Evolutionary conservation across 2,888 invertebrate species (phyloP).

Genomic region (Drosophila niveifrons): DNA sequence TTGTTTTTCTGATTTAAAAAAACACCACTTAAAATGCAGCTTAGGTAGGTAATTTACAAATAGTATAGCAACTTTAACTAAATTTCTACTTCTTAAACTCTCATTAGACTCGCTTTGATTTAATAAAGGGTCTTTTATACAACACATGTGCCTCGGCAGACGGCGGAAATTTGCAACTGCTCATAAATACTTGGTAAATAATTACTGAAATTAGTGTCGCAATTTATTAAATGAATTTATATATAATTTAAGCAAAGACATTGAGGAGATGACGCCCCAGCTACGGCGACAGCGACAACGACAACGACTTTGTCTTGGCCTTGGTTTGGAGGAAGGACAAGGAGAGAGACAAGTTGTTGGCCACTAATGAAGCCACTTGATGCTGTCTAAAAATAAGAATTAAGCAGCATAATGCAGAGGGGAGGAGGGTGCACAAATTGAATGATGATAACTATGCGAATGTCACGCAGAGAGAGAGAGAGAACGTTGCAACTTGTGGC

Average conservation of each 20-base stretch:
- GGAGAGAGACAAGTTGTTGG: constrained; percentile 13
- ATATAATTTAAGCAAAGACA: constrained; percentile 40
- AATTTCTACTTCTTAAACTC: too few relatives aligned
- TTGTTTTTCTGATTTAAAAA: too few relatives aligned
- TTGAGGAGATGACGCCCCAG: neutral
- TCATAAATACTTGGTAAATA: constrained; percentile 70
- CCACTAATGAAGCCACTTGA: constrained; percentile 56
- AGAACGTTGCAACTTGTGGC: constrained; percentile 31
- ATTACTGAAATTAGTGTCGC: constrained; percentile 74
- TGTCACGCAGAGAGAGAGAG: constrained; percentile 49
- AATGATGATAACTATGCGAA: constrained; percentile 39
- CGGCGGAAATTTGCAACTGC: constrained; percentile 70
- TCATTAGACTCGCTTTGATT: too few relatives aligned
- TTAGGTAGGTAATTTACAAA: too few relatives aligned
- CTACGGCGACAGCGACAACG: neutral
- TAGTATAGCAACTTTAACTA: too few relatives aligned
- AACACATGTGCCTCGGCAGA: constrained; percentile 17
- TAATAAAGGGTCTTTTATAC: too few relatives aligned
- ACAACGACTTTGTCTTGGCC: constrained; percentile 31
- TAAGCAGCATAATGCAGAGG: constrained; percentile 17
- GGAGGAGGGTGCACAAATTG: constrained; percentile 41
- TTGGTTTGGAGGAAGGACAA: constrained; percentile 14
- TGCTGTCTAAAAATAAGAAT: constrained; percentile 31
- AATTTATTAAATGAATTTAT: constrained; percentile 74
- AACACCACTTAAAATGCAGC: too few relatives aligned